phyloP scores from a whole-genome alignment of 2,888 invertebrate species.

The Plagiodera versicolora region DNA sequence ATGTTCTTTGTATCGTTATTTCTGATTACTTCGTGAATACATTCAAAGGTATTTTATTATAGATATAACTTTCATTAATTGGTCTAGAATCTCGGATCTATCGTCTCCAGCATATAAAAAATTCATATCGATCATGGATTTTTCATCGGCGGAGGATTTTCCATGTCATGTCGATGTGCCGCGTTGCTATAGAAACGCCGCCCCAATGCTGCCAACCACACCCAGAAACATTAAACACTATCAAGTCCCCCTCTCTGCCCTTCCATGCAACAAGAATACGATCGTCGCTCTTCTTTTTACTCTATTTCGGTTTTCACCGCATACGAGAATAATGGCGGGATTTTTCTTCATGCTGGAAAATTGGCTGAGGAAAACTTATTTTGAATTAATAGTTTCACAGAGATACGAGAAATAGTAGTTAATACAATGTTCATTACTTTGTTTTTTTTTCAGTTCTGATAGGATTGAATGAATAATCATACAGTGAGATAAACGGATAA shows the following conservation, averaged over 20 bases:
- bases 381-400: no score
- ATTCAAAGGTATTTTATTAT: no score
- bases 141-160: constrained; percentile 50
- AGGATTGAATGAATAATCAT: no score
- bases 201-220: constrained; percentile 48
- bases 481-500: no score
- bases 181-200: constrained; percentile 50
- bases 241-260: constrained; percentile 34
- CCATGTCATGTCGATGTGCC: constrained; percentile 51
- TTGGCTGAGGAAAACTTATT: background rate
- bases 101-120: background rate
- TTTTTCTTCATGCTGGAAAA: background rate
- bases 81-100: no score
- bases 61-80: no score
- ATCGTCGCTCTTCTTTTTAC: constrained; percentile 3
- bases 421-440: no score
- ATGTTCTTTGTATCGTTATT: no score
- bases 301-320: background rate
- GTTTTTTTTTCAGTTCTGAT: no score
- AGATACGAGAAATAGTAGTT: no score
- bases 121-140: constrained; percentile 46
- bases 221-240: constrained; percentile 43
- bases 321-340: background rate
- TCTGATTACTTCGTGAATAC: no score
- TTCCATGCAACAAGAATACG: constrained; percentile 11